Conservation (phyloP, 2,113 vertebrate genomes). For the Cepphus grylle region DNA sequence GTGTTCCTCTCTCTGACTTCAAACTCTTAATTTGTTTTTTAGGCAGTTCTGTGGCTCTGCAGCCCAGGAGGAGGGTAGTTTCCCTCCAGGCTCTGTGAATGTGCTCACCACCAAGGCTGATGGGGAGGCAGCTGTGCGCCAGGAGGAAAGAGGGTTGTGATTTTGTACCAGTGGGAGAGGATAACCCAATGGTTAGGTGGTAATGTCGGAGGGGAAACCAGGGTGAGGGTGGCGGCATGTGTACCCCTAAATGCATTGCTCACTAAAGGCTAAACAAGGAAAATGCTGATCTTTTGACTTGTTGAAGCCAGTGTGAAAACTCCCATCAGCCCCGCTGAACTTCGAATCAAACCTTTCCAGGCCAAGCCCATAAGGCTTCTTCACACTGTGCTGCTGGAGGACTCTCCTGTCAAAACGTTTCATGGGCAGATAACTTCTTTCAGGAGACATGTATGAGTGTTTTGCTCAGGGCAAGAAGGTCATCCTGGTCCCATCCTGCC, state of each 20-base stretch:
- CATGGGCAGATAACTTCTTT: background rate
- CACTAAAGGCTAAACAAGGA: background rate
- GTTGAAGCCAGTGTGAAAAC: background rate
- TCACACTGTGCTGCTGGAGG: fast-evolving
- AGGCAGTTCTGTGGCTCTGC: background rate
- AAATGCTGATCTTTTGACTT: background rate
- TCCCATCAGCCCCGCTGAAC: background rate
- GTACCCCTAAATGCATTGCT: background rate
- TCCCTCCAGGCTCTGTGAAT: background rate
- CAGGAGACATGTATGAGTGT: background rate
- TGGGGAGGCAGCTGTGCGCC: background rate
- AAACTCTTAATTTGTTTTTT: background rate
- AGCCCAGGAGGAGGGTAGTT: background rate
- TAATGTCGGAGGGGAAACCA: background rate
- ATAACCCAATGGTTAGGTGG: background rate
- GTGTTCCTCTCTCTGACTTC: background rate
- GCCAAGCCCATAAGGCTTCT: background rate
- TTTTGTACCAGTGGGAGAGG: background rate
- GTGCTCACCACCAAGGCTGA: background rate
- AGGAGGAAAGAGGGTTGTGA: background rate
- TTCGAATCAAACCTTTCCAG: background rate
- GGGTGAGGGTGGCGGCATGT: background rate
- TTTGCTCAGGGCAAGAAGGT: background rate
- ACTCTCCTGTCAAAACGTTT: background rate
- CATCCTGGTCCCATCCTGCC: background rate